Evolutionary conservation across 2,113 vertebrate species (phyloP), one percentile per base, ranked within the genome.

Genomic region (Scartelaos histophorus): DNA sequence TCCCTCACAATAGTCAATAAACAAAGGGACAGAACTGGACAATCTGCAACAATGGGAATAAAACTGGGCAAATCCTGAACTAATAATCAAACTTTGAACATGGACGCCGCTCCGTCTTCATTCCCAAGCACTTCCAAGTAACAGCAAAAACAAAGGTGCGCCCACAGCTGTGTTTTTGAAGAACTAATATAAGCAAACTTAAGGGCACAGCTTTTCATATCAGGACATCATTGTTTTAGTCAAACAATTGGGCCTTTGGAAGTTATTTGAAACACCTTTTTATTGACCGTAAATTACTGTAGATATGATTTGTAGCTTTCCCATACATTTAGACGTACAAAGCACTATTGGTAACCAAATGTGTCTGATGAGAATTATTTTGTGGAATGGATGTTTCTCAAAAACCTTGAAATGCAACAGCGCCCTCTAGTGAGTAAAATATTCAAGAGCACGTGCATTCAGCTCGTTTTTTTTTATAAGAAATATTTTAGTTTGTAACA

Each of bases 51-150:
- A 92, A 93, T 93, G 86, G 84, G 60, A 19, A 85, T 66, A 86
- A 83, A 88, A 80, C 51, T 13, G 49, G 81, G 81, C 58, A 80
- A 75, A 68, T 89, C 83, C 73, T 81, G 74, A 75, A 81, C 76
- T 82, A 94, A 94, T 81, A 94, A 91, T 81, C 90, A 92, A 85
- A 83, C 84, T 85, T 82, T 89, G 89, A 91, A 81, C 71, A 67
- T 1, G 21, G 71, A 69, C 72, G 80, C 76, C 57, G 17, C 46
- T 72, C 77, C 69, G 35, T 74, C 76, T 77, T 82, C 86, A 82
- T 76, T 80, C 73, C 78, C 71, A 34, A 73, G 72, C 75, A 66
- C 75, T 87, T 84, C 85, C 74, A 87, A 73, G 72, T 68, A 68
- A 46, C 25, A 70, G 76, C 53, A 67, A 71, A 75, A 54, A 66